These are phyloP conservation scores for Lagodon rhomboides DNA, from an alignment of 2,797 vertebrate species.

Conservation along the genomic window DNA sequence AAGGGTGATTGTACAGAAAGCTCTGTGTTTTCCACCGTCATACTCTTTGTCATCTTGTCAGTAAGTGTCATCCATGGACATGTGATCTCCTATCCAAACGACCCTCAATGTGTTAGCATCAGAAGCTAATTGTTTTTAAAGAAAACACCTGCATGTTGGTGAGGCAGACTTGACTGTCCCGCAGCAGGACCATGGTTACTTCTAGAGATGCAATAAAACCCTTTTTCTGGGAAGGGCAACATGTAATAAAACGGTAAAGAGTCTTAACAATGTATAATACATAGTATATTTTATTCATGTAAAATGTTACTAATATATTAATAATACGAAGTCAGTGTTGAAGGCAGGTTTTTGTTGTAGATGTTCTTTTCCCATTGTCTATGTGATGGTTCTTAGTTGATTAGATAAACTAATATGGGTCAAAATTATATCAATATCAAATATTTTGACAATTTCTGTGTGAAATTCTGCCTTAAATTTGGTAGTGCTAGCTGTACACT, in stretches of 20 bases:
- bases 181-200: constrained; percentile 69
- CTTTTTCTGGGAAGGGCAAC: constrained; percentile 77
- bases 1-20: constrained; percentile 55
- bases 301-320: constrained; percentile 83
- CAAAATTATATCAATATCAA: constrained; percentile 75
- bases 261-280: constrained; percentile 81
- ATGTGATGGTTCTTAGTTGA: constrained; percentile 77
- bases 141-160: constrained; percentile 53
- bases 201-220: constrained; percentile 84
- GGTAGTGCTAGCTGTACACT: constrained; percentile 74
- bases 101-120: constrained; percentile 68
- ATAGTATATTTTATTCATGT: constrained; percentile 87
- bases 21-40: constrained; percentile 55
- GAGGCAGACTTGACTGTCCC: constrained; percentile 48
- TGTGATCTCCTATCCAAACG: constrained; percentile 69
- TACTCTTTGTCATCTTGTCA: constrained; percentile 64
- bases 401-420: constrained; percentile 74
- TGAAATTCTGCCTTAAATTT: constrained; percentile 82
- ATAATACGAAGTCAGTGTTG: constrained; percentile 74
- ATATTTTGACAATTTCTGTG: constrained; percentile 76
- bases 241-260: constrained; percentile 81
- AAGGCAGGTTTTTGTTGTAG: constrained; percentile 76
- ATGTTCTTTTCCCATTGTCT: constrained; percentile 78
- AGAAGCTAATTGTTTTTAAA: constrained; percentile 61
- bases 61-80: constrained; percentile 73